Conservation (phyloP, 2,888 invertebrate species). For the Cephus rjabovi region DNA sequence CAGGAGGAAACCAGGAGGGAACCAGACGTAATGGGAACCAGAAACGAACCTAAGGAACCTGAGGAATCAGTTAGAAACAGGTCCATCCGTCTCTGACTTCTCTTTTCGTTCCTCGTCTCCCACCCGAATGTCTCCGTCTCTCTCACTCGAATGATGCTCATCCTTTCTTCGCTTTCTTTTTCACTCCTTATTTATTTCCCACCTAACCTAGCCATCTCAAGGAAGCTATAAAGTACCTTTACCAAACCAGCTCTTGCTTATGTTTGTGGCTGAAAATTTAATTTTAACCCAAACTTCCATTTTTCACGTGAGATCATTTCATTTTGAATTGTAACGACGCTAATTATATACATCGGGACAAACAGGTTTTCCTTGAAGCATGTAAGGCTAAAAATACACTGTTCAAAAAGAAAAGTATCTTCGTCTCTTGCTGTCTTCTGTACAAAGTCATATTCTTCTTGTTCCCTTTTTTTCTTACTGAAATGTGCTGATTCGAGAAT, state of each 20-base stretch:
- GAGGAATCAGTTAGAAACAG: background rate
- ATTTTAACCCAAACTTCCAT: background rate
- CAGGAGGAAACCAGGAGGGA: too few relatives aligned
- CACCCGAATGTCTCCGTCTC: background rate
- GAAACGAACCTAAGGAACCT: background rate
- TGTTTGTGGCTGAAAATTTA: background rate
- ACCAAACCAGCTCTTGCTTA: background rate
- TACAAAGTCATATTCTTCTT: background rate
- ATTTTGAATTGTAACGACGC: background rate
- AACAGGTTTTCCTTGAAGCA: background rate
- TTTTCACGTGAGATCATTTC: background rate
- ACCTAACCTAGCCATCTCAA: background rate
- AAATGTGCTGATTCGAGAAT: background rate
- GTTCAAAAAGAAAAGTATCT: background rate
- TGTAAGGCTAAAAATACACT: background rate
- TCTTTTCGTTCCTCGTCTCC: background rate
- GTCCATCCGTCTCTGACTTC: background rate
- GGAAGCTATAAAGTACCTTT: background rate
- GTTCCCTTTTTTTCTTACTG: background rate
- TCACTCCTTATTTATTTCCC: background rate
- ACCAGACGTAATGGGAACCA: background rate
- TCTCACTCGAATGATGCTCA: background rate
- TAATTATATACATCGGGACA: background rate
- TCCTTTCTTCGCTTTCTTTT: background rate
- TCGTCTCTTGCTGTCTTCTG: background rate